Evolutionary conservation across 2,113 vertebrate genomes (phyloP).

Genomic region (Protobothrops flavoviridis): DNA sequence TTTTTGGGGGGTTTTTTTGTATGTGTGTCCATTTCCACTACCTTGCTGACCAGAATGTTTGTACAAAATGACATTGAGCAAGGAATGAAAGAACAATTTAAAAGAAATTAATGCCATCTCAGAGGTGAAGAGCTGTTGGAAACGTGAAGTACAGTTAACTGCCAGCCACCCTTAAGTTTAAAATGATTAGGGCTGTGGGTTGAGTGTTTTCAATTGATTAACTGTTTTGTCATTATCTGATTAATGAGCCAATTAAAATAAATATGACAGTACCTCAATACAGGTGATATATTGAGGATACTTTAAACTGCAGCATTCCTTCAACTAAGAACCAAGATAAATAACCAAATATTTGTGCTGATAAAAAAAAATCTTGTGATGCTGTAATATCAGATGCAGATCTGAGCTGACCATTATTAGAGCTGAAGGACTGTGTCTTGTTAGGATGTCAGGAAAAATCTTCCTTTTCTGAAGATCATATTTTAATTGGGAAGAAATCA

Average conservation of each 20-base stretch:
- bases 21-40: background rate
- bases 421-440: background rate
- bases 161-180: conserved; percentile 1
- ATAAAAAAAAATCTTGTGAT: background rate
- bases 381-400: background rate
- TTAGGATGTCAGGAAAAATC: background rate
- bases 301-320: conserved; percentile 2
- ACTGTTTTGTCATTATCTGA: conserved; percentile 33
- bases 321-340: background rate
- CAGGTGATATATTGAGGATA: conserved; percentile 3
- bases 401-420: background rate
- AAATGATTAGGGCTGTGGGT: conserved; percentile 10
- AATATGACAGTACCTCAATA: conserved; percentile 29
- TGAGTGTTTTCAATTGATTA: conserved; percentile 29
- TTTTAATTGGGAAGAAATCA: background rate
- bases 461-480: background rate
- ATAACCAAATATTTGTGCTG: background rate
- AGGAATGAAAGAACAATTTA: background rate
- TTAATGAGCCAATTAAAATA: conserved; percentile 38
- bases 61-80: background rate
- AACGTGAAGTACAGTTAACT: background rate
- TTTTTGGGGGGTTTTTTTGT: background rate
- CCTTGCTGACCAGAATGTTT: background rate
- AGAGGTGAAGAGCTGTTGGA: background rate
- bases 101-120: background rate